Conservation (phyloP, 30 jellyfish, hydroid and myxozoan species). For the Hydra vulgaris region DNA sequence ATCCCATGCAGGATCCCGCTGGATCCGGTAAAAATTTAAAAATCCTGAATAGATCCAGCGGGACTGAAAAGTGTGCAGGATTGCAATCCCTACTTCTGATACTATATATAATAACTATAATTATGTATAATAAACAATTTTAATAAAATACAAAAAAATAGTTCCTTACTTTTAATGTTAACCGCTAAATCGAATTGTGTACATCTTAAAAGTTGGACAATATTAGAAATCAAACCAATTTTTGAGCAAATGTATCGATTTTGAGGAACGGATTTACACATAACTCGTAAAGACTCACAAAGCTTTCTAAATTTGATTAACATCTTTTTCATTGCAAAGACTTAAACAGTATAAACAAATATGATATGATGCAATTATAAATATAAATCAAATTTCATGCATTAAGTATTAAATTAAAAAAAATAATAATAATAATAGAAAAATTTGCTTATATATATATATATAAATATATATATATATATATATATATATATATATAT, state of each 20-base stretch:
- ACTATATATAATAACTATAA: too few relatives aligned
- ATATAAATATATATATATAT: too few relatives aligned
- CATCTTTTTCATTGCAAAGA: neutral
- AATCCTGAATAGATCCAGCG: neutral
- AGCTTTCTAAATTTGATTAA: slow-evolving; percentile 38
- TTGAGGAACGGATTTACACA: slow-evolving; percentile 73
- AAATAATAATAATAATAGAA: too few relatives aligned
- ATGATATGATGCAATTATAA: too few relatives aligned
- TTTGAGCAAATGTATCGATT: slow-evolving; percentile 70
- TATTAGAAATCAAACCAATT: neutral
- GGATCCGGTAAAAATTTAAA: neutral
- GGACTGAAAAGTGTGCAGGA: neutral
- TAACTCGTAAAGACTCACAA: slow-evolving; percentile 76
- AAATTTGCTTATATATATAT: too few relatives aligned
- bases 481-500: too few relatives aligned
- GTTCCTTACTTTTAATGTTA: neutral
- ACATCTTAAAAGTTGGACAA: neutral
- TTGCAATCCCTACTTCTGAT: neutral
- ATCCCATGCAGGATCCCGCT: too few relatives aligned
- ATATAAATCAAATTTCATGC: too few relatives aligned
- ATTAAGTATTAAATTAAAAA: too few relatives aligned
- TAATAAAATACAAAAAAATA: too few relatives aligned
- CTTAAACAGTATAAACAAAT: too few relatives aligned
- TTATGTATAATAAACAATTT: too few relatives aligned
- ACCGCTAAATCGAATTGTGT: neutral